phyloP scores from a whole-genome alignment of 2,113 vertebrate species.

The Pycnonotus jocosus region DNA sequence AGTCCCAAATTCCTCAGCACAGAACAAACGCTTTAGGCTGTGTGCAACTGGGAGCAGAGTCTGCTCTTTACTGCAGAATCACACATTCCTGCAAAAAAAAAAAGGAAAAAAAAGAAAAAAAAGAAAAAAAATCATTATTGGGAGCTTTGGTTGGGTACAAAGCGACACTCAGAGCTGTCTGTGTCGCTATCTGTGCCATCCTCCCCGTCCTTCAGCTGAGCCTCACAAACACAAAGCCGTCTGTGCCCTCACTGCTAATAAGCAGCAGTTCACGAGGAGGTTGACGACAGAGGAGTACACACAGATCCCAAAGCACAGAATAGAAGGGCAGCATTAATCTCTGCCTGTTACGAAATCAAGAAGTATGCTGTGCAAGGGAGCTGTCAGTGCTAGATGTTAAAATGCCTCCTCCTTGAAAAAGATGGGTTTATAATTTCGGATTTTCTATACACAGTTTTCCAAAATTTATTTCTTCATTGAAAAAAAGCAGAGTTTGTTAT shows the following conservation, averaged over 20 bases:
- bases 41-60: neutral
- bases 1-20: neutral
- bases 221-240: constrained; percentile 26
- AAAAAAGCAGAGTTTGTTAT: neutral
- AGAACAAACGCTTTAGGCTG: neutral
- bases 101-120: too few relatives aligned
- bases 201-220: constrained; percentile 24
- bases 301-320: constrained; percentile 45
- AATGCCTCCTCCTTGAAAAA: neutral
- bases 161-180: constrained; percentile 5
- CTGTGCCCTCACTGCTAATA: constrained; percentile 40
- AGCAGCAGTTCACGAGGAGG: constrained; percentile 27
- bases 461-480: neutral
- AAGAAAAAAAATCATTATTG: neutral
- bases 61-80: neutral
- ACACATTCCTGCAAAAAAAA: neutral
- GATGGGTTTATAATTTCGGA: neutral
- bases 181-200: constrained; percentile 1
- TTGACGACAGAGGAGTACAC: constrained; percentile 41
- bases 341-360: constrained; percentile 20
- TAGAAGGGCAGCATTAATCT: constrained; percentile 54
- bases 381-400: neutral
- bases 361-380: neutral
- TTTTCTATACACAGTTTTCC: neutral
- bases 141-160: neutral